Evolutionary conservation across 2,888 invertebrate species (phyloP), one percentile per base, ranked within the genome.

Genomic region (Suillia variegata): DNA sequence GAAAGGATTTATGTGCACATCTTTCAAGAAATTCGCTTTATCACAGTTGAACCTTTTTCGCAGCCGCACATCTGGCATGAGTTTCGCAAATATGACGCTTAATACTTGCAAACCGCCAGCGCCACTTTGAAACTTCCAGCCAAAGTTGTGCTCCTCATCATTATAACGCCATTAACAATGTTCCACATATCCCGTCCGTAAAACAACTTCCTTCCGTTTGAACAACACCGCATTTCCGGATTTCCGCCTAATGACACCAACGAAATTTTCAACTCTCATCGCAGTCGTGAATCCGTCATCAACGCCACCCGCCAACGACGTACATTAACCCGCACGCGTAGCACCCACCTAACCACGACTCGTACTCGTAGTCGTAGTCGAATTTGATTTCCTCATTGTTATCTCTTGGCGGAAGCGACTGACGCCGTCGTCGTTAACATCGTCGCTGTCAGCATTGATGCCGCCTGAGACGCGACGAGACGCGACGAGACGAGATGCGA

Each of bases 241-340:
- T 59, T 71, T 71, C 71, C 71, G 70, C 58, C 62, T 69, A 71
- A 73, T 71, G 70, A 71, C 69, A 69, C 73, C 70, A 71, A 72
- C 70, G 66, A 73, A 71, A 67, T 71, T 64, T 64, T 69, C 63
- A 73, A 71, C 73, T 71, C 71, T 70, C 71, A 71, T 73, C 70
- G 69, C 71, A 71, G 70, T 73, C 71, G 13, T 18, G 20, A 45
- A 45, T 45, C 13, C 20, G 45, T 45, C 45, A 45, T 13, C 13
- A 5, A 45, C 3, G 2, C 45, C 6, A 3, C 26, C 5, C 26
- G 26, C 26, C 26, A 26, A 6, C 26, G 10, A 26, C 26, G 6
- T 31, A 31, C 6, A 31, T 31, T 8, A 6, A 31, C 31, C 12
- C 31, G 31, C 31, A 31, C 31, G 12, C 31, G 12, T 31, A 31